A percentile compares a stretch with the other conserved stretches of the same genome.
These are phyloP conservation scores for Nasonia oneida DNA, from an alignment of 2,888 invertebrate genomes.

Conservation along the genomic window DNA sequence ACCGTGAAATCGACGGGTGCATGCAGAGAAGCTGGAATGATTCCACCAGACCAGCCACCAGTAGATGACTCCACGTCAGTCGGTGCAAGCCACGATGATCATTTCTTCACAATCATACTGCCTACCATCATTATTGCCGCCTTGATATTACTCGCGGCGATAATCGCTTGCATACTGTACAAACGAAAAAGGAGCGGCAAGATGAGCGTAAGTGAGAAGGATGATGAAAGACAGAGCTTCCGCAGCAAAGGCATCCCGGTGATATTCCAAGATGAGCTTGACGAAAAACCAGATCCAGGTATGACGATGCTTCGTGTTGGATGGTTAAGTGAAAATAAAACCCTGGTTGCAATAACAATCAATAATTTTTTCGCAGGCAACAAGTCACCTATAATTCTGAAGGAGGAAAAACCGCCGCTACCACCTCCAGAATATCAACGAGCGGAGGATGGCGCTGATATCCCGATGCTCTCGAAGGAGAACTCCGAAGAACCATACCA, in stretches of 20 bases:
- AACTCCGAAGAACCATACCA: slow-evolving; percentile 89
- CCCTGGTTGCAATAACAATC: background rate
- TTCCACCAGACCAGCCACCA: slow-evolving; percentile 69
- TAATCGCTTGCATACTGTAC: slow-evolving; percentile 94
- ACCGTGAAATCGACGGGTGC: slow-evolving; percentile 80
- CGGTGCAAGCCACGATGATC: slow-evolving; percentile 82
- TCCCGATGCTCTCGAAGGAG: slow-evolving; percentile 77
- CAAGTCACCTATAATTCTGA: slow-evolving; percentile 95
- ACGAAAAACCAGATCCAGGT: slow-evolving; percentile 93
- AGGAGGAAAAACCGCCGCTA: slow-evolving; percentile 96
- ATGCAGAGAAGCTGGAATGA: slow-evolving; percentile 80
- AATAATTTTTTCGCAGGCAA: slow-evolving; percentile 80
- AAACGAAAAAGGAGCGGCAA: slow-evolving; percentile 91
- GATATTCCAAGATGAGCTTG: slow-evolving; percentile 97
- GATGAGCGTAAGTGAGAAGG: slow-evolving; percentile 89
- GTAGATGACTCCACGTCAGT: slow-evolving; percentile 76
- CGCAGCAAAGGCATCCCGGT: slow-evolving; percentile 94
- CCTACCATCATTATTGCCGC: slow-evolving; percentile 93
- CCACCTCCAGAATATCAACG: slow-evolving; percentile 89
- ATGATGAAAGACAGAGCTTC: slow-evolving; percentile 91
- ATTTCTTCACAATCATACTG: slow-evolving; percentile 91
- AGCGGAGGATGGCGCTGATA: slow-evolving; percentile 80
- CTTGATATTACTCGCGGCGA: slow-evolving; percentile 92
- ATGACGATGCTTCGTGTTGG: slow-evolving; percentile 25
- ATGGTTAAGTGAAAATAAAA: background rate